Percentiles rank a stretch among this genome's conserved stretches.
Conservation (phyloP, 2,113 vertebrate genomes). For the Caloenas nicobarica region DNA sequence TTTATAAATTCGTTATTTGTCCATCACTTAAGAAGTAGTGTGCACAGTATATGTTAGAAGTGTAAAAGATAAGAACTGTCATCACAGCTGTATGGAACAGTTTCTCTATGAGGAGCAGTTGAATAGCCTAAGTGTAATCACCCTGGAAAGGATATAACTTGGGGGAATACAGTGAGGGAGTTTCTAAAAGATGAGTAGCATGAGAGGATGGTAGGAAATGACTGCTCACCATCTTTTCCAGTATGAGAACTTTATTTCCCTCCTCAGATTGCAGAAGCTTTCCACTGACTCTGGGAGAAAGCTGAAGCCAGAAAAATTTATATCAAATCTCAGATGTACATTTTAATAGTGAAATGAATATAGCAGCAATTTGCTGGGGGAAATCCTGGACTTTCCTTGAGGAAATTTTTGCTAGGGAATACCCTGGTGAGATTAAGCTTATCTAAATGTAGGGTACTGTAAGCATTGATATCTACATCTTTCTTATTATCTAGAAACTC, state of each 20-base stretch:
- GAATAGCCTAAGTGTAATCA: neutral
- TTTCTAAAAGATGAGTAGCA: neutral
- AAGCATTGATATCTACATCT: neutral
- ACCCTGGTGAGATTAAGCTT: neutral
- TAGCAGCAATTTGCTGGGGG: neutral
- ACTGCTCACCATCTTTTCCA: neutral
- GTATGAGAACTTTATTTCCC: neutral
- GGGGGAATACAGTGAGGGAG: accelerated
- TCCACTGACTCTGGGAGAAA: neutral
- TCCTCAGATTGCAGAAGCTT: neutral
- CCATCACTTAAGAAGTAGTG: neutral
- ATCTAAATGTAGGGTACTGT: accelerated
- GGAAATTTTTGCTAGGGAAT: neutral
- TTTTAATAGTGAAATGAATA: neutral
- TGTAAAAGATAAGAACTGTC: neutral
- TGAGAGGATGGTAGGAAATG: neutral
- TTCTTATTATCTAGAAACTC: neutral
- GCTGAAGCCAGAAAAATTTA: neutral
- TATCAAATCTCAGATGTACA: neutral
- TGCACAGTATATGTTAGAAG: neutral
- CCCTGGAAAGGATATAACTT: neutral
- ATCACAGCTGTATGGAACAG: neutral
- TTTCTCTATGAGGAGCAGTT: neutral
- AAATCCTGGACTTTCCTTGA: neutral
- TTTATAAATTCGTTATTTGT: neutral